These are phyloP conservation scores for Regulus satrapa DNA, from an alignment of 2,113 vertebrate genomes.

Conservation along the genomic window DNA sequence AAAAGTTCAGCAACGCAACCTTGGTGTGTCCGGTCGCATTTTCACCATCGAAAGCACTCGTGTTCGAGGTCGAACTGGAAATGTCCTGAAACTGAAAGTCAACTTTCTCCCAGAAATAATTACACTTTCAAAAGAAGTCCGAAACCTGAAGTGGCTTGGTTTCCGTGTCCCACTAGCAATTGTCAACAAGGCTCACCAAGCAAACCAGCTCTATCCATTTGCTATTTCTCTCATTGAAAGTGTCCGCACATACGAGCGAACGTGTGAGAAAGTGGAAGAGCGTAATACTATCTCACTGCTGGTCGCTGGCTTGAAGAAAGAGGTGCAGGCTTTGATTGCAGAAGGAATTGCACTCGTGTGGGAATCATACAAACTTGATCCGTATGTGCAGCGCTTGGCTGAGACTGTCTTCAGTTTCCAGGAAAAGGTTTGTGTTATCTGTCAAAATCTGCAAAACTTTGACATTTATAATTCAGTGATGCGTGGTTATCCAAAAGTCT, in stretches of 20 bases:
- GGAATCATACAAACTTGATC: slow-evolving; percentile 98
- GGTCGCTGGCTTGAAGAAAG: slow-evolving; percentile 94
- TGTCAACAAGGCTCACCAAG: slow-evolving; percentile 98
- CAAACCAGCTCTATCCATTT: slow-evolving; percentile 97
- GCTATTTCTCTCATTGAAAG: slow-evolving; percentile 98
- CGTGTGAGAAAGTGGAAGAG: slow-evolving; percentile 97
- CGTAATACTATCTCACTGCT: slow-evolving; percentile 87
- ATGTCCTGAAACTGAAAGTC: slow-evolving; percentile 94
- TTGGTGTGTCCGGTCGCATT: slow-evolving; percentile 95
- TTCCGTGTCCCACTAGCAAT: slow-evolving; percentile 96
- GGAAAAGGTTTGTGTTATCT: slow-evolving; percentile 84
- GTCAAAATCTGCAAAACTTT: background rate
- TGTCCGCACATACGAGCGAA: slow-evolving; percentile 93
- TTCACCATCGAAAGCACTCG: slow-evolving; percentile 96
- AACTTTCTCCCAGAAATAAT: slow-evolving; percentile 99
- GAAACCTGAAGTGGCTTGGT: slow-evolving; percentile 98
- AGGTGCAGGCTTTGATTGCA: slow-evolving; percentile 92
- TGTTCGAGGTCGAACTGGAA: slow-evolving; percentile 87
- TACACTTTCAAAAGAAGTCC: slow-evolving; percentile 95
- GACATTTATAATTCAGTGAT: background rate
- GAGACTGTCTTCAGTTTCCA: slow-evolving; percentile 99
- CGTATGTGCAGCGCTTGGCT: slow-evolving; percentile 93
- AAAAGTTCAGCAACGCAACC: slow-evolving; percentile 97
- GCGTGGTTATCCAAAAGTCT: background rate
- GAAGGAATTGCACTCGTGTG: slow-evolving; percentile 96